phyloP scores from a whole-genome alignment of 1,140 invertebrate species.

The Drosophila ercepeae region DNA sequence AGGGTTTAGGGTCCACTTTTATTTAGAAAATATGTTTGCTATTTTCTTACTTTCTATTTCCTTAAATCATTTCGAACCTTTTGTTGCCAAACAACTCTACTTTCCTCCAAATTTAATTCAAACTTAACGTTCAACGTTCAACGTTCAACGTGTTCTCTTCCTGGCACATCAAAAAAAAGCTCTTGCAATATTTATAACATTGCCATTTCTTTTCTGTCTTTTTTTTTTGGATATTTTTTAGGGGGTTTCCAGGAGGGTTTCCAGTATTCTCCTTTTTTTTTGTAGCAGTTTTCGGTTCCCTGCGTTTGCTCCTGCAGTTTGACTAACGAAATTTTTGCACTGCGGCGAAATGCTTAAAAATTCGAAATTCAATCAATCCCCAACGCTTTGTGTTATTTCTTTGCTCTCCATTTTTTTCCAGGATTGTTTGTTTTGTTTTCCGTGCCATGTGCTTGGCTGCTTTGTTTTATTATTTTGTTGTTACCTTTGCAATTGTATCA shows the following conservation, averaged over 20 bases:
- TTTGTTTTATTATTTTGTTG: constrained; percentile 54
- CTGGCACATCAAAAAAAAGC: background rate
- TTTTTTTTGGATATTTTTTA: background rate
- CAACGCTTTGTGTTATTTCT: constrained; percentile 64
- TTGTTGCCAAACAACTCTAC: no score
- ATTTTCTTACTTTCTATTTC: no score
- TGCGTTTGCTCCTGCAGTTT: constrained; percentile 63
- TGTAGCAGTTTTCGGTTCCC: constrained; percentile 57
- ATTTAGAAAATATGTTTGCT: background rate
- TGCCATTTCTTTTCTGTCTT: constrained; percentile 7
- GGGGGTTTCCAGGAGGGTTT: no score
- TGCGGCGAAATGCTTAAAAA: constrained; percentile 78
- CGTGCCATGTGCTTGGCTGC: constrained; percentile 5
- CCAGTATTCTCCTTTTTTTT: constrained; percentile 12
- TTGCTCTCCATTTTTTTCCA: constrained; percentile 4
- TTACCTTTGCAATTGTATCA: constrained; percentile 68
- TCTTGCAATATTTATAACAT: constrained; percentile 16
- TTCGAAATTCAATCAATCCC: constrained; percentile 80
- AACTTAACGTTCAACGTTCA: no score
- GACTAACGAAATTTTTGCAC: constrained; percentile 70
- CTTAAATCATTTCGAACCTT: no score
- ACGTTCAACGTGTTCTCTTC: no score
- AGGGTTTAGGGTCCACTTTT: no score
- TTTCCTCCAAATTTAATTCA: background rate
- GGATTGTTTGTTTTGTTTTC: constrained; percentile 29